Conservation (phyloP, 1,140 invertebrate species). For the Papilio polytes region DNA sequence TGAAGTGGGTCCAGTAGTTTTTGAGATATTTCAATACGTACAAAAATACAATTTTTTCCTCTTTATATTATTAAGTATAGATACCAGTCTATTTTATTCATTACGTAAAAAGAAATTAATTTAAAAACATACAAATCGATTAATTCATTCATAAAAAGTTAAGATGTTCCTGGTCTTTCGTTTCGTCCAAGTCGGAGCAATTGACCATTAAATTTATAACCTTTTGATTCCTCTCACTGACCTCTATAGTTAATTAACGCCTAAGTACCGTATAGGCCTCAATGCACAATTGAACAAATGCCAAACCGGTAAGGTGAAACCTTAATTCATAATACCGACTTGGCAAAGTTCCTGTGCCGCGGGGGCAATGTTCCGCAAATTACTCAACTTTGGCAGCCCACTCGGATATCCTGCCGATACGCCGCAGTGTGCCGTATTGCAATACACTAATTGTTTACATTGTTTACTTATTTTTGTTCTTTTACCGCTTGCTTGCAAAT, state of each 20-base stretch:
- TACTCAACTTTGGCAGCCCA: slow-evolving; percentile 34
- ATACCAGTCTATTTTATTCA: background rate
- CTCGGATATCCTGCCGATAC: slow-evolving; percentile 21
- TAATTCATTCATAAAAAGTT: too few relatives aligned
- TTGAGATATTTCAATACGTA: too few relatives aligned
- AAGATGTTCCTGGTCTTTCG: too few relatives aligned
- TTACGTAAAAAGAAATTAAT: background rate
- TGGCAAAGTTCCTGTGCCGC: slow-evolving; percentile 31
- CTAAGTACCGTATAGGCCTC: background rate
- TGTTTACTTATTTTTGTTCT: background rate
- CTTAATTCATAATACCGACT: slow-evolving; percentile 34
- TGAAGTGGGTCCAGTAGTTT: too few relatives aligned
- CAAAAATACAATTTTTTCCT: too few relatives aligned
- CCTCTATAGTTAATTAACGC: slow-evolving; percentile 2
- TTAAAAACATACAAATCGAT: too few relatives aligned
- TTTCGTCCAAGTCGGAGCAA: background rate
- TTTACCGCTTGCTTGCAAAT: background rate
- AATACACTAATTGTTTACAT: background rate
- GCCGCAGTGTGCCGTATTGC: slow-evolving; percentile 30
- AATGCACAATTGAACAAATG: slow-evolving; percentile 27
- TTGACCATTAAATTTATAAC: background rate
- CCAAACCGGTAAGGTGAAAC: slow-evolving; percentile 34
- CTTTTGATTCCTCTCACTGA: background rate
- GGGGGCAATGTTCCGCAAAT: slow-evolving; percentile 22
- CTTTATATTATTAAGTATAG: too few relatives aligned